Conservation (phyloP, 2,888 invertebrate genomes). For the Drosophila testacea region DNA sequence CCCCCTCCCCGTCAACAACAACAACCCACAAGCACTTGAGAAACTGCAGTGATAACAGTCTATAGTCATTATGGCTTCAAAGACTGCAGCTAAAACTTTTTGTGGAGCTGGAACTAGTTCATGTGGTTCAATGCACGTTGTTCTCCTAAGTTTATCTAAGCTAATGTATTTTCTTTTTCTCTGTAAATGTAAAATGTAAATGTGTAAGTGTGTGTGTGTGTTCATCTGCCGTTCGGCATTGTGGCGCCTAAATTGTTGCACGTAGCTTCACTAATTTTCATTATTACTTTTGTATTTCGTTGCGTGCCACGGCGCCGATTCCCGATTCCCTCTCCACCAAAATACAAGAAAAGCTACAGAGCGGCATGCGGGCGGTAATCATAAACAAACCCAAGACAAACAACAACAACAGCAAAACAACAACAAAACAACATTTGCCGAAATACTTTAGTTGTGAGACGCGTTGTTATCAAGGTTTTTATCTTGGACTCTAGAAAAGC, state of each 20-base stretch:
- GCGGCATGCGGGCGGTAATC: constrained; percentile 54
- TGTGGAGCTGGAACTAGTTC: constrained; percentile 40
- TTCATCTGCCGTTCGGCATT: constrained; percentile 28
- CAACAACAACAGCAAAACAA: constrained; percentile 17
- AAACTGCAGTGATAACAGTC: constrained; percentile 73
- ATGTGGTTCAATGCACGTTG: constrained; percentile 43
- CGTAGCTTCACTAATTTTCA: constrained; percentile 66
- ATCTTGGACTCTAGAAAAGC: constrained; percentile 10
- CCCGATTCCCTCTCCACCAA: not conserved
- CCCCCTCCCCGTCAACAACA: not conserved
- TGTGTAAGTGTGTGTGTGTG: constrained; percentile 2
- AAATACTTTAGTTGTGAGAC: constrained; percentile 28
- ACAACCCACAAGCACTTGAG: constrained; percentile 53
- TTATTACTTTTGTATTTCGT: constrained; percentile 60
- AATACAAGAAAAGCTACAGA: no score
- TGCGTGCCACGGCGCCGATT: constrained; percentile 67
- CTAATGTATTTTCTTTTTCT: constrained; percentile 32
- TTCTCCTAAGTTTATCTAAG: constrained; percentile 60
- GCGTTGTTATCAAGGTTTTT: constrained; percentile 57
- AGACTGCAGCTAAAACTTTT: constrained; percentile 4
- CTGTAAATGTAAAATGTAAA: not conserved
- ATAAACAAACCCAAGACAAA: constrained; percentile 67
- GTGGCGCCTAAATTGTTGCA: constrained; percentile 78
- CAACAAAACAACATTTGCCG: constrained; percentile 32
- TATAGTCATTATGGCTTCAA: constrained; percentile 14